Evolutionary conservation across 2,113 vertebrate genomes (phyloP).

Genomic region (Vireo altiloquus): DNA sequence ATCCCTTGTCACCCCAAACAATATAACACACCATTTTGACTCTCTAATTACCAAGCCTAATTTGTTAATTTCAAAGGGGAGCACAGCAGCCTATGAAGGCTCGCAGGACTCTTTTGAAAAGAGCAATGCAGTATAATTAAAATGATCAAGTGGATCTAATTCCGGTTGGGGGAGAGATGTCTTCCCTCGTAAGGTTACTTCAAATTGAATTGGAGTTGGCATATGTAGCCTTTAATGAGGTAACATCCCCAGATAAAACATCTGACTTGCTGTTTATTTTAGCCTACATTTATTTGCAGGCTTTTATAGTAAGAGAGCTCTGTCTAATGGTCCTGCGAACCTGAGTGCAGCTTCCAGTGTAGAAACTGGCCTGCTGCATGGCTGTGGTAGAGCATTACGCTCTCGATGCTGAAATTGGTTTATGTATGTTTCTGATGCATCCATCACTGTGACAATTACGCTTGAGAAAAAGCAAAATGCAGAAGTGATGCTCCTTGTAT

Average conservation of each 20-base stretch:
- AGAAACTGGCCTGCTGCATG: not conserved
- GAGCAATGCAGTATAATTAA: slow-evolving; percentile 57
- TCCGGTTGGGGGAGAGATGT: not conserved
- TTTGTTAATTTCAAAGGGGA: slow-evolving; percentile 66
- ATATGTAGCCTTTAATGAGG: slow-evolving; percentile 65
- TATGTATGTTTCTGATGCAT: slow-evolving; percentile 16
- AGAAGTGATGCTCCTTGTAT: not conserved
- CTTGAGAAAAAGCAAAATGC: not conserved
- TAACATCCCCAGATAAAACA: slow-evolving; percentile 61
- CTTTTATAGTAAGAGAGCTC: slow-evolving; percentile 42
- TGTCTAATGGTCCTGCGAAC: slow-evolving; percentile 17
- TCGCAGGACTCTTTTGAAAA: slow-evolving; percentile 46
- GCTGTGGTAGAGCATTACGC: not conserved
- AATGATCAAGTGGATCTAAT: slow-evolving; percentile 69
- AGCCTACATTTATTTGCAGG: slow-evolving; percentile 49
- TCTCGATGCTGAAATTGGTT: not conserved
- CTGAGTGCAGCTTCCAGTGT: not conserved
- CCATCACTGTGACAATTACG: slow-evolving; percentile 18
- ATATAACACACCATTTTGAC: slow-evolving; percentile 52
- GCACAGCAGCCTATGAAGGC: slow-evolving; percentile 51
- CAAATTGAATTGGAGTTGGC: slow-evolving; percentile 64
- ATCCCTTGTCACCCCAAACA: slow-evolving; percentile 50
- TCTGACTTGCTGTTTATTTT: slow-evolving; percentile 67
- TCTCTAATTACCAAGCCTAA: slow-evolving; percentile 63
- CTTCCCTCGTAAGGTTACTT: slow-evolving; percentile 44